phyloP scores from a whole-genome alignment of 2,113 vertebrate genomes.

The Centrocercus urophasianus region DNA sequence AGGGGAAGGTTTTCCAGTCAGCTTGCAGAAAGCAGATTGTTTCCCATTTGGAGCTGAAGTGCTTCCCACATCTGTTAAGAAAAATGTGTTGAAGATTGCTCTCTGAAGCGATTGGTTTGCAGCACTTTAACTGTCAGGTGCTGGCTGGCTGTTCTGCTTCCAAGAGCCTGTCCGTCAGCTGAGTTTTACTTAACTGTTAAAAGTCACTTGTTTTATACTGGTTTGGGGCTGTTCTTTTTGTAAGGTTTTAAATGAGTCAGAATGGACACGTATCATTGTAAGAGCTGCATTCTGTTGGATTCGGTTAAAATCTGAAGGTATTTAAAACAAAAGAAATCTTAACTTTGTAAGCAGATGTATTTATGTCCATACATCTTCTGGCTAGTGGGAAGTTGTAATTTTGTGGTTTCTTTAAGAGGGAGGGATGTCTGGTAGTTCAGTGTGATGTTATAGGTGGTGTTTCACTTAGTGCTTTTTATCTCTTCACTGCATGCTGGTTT shows the following conservation, averaged over 20 bases:
- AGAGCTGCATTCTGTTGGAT: background rate
- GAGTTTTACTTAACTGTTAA: background rate
- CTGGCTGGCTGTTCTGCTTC: background rate
- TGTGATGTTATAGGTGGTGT: background rate
- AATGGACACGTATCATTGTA: background rate
- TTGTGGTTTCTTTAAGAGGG: background rate
- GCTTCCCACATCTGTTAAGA: background rate
- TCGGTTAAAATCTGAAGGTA: background rate
- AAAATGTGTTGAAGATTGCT: background rate
- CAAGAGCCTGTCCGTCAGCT: background rate
- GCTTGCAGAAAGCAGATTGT: background rate
- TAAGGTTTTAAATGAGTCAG: background rate
- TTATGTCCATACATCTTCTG: background rate
- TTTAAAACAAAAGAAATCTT: background rate
- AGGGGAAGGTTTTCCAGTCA: background rate
- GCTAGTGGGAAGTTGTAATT: background rate
- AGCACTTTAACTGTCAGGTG: background rate
- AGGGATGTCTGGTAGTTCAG: background rate
- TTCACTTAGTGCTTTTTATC: background rate
- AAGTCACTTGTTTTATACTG: background rate
- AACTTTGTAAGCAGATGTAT: background rate
- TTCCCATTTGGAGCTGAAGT: background rate
- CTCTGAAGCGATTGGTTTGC: background rate
- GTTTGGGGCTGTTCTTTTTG: background rate
- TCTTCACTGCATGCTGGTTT: background rate